Conservation (phyloP, 2,888 invertebrate species). For the Campoplex capitator region DNA sequence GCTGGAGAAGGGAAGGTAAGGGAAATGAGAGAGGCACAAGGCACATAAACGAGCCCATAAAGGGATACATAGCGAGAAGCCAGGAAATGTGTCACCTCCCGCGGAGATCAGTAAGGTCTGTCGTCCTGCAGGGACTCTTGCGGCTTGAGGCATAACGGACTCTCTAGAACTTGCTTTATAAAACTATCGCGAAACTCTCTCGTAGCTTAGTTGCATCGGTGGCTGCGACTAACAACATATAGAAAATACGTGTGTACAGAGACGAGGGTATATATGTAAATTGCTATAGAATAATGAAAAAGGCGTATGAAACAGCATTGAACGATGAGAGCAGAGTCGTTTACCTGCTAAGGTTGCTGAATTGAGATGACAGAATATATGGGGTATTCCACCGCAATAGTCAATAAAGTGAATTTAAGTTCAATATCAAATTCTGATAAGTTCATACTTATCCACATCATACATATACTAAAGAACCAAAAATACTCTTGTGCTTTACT, state of each 20-base stretch:
- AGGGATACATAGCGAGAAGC: slow-evolving; percentile 70
- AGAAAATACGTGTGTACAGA: slow-evolving; percentile 1
- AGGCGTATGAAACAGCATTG: not conserved
- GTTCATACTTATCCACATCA: too few species aligned
- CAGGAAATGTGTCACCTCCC: slow-evolving; percentile 76
- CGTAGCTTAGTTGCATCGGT: slow-evolving; percentile 56
- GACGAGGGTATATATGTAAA: not conserved
- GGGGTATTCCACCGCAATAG: not conserved
- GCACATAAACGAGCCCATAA: slow-evolving; percentile 66
- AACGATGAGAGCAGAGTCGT: not conserved
- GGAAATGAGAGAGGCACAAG: slow-evolving; percentile 38
- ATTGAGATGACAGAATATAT: not conserved
- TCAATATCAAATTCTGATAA: not conserved
- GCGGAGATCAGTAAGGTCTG: slow-evolving; percentile 72
- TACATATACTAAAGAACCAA: not conserved
- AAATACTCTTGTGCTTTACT: not conserved
- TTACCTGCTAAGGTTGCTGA: not conserved
- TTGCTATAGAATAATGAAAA: not conserved
- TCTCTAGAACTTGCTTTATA: slow-evolving; percentile 71
- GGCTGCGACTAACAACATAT: slow-evolving; percentile 26
- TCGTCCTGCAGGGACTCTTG: slow-evolving; percentile 73
- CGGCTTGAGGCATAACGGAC: slow-evolving; percentile 59
- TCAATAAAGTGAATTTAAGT: not conserved
- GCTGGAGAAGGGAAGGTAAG: slow-evolving; percentile 7
- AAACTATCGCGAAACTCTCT: slow-evolving; percentile 74